A percentile compares a stretch with the other conserved stretches of the same genome.
phyloP scores from a whole-genome alignment of 2,113 vertebrate genomes.

The Semnornis frantzii region DNA sequence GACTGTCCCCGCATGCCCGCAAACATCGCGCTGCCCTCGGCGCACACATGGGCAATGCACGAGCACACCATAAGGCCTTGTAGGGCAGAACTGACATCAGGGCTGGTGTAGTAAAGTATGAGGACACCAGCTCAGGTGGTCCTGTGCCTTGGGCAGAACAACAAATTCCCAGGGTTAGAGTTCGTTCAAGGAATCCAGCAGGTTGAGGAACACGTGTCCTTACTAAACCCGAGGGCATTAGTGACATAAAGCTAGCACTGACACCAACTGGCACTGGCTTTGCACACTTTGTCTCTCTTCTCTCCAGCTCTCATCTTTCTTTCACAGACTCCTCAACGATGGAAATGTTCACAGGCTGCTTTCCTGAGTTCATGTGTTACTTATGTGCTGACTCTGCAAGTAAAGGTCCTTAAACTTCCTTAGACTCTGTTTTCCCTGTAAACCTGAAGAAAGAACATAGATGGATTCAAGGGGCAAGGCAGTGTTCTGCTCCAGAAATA shows the following conservation, averaged over 20 bases:
- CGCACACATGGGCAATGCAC: neutral
- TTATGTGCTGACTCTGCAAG: neutral
- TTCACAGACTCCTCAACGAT: conserved; percentile 28
- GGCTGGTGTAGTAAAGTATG: neutral
- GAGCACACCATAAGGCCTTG: neutral
- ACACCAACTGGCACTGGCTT: neutral
- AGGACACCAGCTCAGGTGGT: neutral
- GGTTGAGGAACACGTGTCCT: neutral
- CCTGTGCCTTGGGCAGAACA: neutral
- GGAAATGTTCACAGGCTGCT: conserved; percentile 30
- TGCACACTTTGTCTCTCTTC: neutral
- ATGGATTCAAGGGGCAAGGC: neutral
- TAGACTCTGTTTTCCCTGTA: conserved; percentile 32
- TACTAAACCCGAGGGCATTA: neutral
- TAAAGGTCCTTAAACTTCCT: neutral
- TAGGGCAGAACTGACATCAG: neutral
- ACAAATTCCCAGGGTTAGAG: neutral
- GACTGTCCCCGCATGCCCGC: neutral
- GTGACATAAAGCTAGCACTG: conserved; percentile 23
- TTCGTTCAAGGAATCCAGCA: neutral
- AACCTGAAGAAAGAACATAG: conserved; percentile 31
- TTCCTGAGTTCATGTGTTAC: conserved; percentile 23
- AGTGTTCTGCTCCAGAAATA: neutral
- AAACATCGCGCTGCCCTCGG: neutral
- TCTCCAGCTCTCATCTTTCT: neutral